Evolutionary conservation across 1,140 invertebrate genomes (phyloP), one percentile per base, ranked within the genome.

Genomic region (Caerostris extrusa): DNA sequence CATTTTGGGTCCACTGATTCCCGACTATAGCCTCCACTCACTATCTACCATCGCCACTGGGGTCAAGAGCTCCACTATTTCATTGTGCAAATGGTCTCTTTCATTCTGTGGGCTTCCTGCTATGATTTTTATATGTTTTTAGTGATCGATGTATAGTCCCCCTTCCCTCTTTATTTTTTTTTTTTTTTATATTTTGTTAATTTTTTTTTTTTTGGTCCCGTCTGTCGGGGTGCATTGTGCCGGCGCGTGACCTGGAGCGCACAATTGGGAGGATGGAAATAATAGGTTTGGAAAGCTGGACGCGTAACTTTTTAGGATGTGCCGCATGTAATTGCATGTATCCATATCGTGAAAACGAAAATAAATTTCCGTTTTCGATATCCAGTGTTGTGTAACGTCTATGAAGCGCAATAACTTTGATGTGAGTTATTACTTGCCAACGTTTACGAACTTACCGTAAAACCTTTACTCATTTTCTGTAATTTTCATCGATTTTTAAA

Each of bases 61-160:
- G 86, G 86, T 88, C 86, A 88, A 64, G 86, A 64, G 60, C 60
- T 64, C 61, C 82, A 60, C 82, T 60, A 58, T 85, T 85, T 14
- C 82, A n/a, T 85, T 85, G 82, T 85, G 82, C 57, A 60, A 85
- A 77, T n/a, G 82, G n/a, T 60, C 17, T 56, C 5, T 85, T 58
- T 81, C 8, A 50, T 81, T 81, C 71, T 81, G 3, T 85, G 83
- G 56, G 83, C 58, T 85, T 85, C 83, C 83, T 85, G 83, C 83
- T n/a, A 58, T 85, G 83, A 85, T 56, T 85, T 60, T 58, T 85
- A 58, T 60, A 56, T 12, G 34, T 53, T 77, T 77, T 34, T 10
- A 8, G 71, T 77, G 57, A 85, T 85, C 83, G 83, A 85, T 85
- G 58, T 17, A 85, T 58, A 12, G 83, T 85, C 5, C 19, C 83